A percentile compares a stretch with the other conserved stretches of the same genome.
Evolutionary conservation across 2,113 vertebrate species (phyloP).

Genomic region (Saimiri boliviensis): DNA sequence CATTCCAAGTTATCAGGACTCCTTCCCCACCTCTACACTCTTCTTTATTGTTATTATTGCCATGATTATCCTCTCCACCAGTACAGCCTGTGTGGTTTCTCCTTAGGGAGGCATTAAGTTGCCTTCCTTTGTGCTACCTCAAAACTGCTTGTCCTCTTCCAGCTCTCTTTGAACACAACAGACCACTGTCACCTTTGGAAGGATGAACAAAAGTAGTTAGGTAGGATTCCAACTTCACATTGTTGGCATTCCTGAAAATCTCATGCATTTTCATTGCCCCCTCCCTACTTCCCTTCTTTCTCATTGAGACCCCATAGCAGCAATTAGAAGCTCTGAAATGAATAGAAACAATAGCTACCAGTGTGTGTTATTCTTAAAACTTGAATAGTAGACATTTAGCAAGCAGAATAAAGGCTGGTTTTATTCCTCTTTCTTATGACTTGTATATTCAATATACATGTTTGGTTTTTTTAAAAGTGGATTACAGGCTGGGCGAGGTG

Average conservation of each 20-base stretch:
- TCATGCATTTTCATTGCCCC: not conserved
- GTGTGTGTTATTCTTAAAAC: slow-evolving; percentile 43
- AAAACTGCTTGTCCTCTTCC: slow-evolving; percentile 51
- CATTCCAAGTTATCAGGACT: not conserved
- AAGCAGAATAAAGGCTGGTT: slow-evolving; percentile 11
- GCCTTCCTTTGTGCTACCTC: slow-evolving; percentile 60
- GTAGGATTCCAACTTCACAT: slow-evolving; percentile 24
- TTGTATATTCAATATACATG: not conserved
- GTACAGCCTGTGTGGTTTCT: slow-evolving; percentile 21
- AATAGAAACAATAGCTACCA: slow-evolving; percentile 55
- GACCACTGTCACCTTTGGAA: slow-evolving; percentile 57
- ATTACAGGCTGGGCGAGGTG: not conserved
- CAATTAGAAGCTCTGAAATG: slow-evolving; percentile 53
- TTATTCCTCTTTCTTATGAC: not conserved
- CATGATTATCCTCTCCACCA: not conserved
- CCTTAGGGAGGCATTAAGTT: slow-evolving; percentile 60
- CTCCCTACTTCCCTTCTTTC: not conserved
- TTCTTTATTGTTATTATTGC: slow-evolving; percentile 49
- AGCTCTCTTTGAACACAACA: slow-evolving; percentile 3
- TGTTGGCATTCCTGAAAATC: slow-evolving; percentile 29
- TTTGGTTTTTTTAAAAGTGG: slow-evolving; percentile 10
- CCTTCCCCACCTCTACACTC: not conserved
- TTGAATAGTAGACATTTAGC: slow-evolving; percentile 39
- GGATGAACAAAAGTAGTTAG: slow-evolving; percentile 10
- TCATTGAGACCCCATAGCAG: slow-evolving; percentile 28